phyloP scores from a whole-genome alignment of 2,888 invertebrate genomes.

The Folsomia manolachei region DNA sequence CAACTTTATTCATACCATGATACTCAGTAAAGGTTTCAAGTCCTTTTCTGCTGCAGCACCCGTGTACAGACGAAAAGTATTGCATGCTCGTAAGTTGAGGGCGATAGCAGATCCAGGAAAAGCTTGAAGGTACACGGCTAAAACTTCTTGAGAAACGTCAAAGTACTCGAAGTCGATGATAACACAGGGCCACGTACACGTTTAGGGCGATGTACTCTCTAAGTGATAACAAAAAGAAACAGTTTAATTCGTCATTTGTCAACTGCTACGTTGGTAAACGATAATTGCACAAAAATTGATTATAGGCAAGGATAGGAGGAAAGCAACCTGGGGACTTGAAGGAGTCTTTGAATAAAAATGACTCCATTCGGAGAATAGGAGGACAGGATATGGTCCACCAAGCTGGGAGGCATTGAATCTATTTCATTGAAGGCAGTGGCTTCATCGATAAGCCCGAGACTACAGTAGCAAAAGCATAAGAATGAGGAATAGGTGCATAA shows the following conservation, averaged over 20 bases:
- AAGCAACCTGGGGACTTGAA: slow-evolving; percentile 33
- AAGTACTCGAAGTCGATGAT: slow-evolving; percentile 98
- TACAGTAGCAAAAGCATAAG: no score
- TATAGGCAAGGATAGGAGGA: slow-evolving; percentile 10
- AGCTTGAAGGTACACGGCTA: slow-evolving; percentile 86
- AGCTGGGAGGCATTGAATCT: slow-evolving; percentile 37
- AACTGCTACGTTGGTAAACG: neutral
- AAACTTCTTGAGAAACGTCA: slow-evolving; percentile 96
- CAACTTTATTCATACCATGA: slow-evolving; percentile 35
- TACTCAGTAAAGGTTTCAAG: slow-evolving; percentile 68
- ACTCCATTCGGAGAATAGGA: slow-evolving; percentile 37
- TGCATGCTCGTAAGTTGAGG: slow-evolving; percentile 85
- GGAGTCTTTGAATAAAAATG: slow-evolving; percentile 41
- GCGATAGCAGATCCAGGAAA: slow-evolving; percentile 92
- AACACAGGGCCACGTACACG: slow-evolving; percentile 94
- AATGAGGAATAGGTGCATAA: no score
- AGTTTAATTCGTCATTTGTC: neutral
- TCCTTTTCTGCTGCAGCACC: slow-evolving; percentile 93
- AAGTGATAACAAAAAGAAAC: slow-evolving; percentile 52
- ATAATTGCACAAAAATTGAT: neutral
- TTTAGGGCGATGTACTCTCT: slow-evolving; percentile 90
- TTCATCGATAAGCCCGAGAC: slow-evolving; percentile 18
- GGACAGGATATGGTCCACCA: slow-evolving; percentile 40
- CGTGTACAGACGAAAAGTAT: slow-evolving; percentile 81
- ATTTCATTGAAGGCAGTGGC: no score